Evolutionary conservation across 2,888 invertebrate genomes (phyloP).

Genomic region (Drosophila sordidapex): DNA sequence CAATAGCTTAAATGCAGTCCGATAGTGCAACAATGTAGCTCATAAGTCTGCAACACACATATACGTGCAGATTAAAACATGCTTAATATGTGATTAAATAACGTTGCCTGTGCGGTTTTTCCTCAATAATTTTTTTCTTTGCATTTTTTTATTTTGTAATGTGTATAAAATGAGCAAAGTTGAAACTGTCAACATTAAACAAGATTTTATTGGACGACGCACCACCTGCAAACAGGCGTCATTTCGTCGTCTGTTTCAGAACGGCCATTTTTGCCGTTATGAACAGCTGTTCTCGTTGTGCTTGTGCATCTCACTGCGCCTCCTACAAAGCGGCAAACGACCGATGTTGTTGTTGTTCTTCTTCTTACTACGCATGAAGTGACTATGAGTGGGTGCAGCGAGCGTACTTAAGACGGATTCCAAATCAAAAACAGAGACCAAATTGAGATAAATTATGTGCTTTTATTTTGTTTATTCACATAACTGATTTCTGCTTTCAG

Average conservation of each 20-base stretch:
- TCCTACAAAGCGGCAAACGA: constrained; percentile 21
- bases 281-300: constrained; percentile 55
- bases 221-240: background rate
- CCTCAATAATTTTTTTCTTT: background rate
- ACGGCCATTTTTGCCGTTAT: constrained; percentile 46
- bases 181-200: constrained; percentile 3
- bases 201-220: constrained; percentile 8
- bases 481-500: constrained; percentile 36
- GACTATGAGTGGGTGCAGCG: background rate
- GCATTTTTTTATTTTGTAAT: constrained; percentile 9
- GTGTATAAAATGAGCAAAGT: constrained; percentile 20
- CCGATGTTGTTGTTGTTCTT: constrained; percentile 2
- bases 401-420: constrained; percentile 16
- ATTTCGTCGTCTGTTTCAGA: constrained; percentile 18
- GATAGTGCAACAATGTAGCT: constrained; percentile 32
- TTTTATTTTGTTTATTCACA: constrained; percentile 24
- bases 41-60: constrained; percentile 2
- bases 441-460: background rate
- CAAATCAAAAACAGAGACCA: constrained; percentile 17
- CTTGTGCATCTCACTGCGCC: constrained; percentile 24
- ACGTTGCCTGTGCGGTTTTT: constrained; percentile 27
- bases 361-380: constrained; percentile 27
- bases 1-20: constrained; percentile 23
- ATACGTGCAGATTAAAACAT: constrained; percentile 14
- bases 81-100: constrained; percentile 50